Conservation (phyloP, 2,797 vertebrate genomes). For the Valencia hispanica region DNA sequence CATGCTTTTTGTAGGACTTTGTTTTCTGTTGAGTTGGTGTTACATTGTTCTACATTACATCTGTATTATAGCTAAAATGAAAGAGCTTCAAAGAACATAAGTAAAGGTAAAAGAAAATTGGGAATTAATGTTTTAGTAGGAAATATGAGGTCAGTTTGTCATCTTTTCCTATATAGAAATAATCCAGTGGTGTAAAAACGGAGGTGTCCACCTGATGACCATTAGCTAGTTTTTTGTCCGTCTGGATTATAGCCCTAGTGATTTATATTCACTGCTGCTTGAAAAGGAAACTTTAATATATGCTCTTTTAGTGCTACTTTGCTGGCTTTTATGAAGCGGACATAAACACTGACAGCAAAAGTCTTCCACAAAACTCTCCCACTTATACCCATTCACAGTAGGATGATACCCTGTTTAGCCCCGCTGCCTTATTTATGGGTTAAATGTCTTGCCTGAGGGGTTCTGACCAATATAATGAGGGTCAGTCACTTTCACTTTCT, state of each 20-base stretch:
- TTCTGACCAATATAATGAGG: slow-evolving; percentile 27
- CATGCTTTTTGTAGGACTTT: slow-evolving; percentile 30
- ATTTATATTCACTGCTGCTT: not conserved
- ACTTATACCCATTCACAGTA: slow-evolving; percentile 3
- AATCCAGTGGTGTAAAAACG: not conserved
- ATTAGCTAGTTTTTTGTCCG: not conserved
- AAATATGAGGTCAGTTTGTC: not conserved
- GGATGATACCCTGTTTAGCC: slow-evolving; percentile 2
- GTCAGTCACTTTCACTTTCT: slow-evolving; percentile 16
- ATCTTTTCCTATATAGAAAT: not conserved
- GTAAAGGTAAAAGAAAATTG: not conserved
- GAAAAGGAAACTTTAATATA: not conserved
- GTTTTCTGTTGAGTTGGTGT: slow-evolving; percentile 30
- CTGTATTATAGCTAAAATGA: not conserved
- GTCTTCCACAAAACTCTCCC: not conserved
- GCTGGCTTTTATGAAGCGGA: not conserved
- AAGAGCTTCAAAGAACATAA: not conserved
- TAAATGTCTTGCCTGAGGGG: slow-evolving; percentile 35
- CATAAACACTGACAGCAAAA: slow-evolving; percentile 2
- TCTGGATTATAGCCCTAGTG: not conserved
- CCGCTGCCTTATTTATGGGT: slow-evolving; percentile 20
- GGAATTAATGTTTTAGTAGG: not conserved
- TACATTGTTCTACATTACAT: not conserved
- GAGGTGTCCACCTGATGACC: not conserved
- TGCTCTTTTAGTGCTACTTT: not conserved